A percentile compares a stretch with the other conserved stretches of the same genome.
These are phyloP conservation scores for Eumaeus atala DNA, from an alignment of 1,140 invertebrate species.

Conservation along the genomic window DNA sequence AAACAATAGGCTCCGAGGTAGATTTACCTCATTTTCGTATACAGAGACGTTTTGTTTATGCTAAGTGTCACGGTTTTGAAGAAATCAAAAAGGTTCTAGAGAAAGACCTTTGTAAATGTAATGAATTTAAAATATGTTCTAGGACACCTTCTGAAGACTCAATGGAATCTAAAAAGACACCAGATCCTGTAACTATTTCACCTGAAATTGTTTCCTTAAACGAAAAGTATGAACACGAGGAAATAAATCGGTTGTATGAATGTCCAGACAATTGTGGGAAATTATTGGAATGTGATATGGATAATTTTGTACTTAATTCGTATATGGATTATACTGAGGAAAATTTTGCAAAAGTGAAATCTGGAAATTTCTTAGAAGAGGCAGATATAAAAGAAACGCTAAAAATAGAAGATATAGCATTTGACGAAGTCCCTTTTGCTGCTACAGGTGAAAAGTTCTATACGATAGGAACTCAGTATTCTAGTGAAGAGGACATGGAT, in stretches of 20 bases:
- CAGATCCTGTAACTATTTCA: conserved; percentile 2
- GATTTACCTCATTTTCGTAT: conserved; percentile 51
- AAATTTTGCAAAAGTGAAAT: conserved; percentile 45
- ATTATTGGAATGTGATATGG: conserved; percentile 29
- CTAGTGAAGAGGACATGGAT: conserved; percentile 41
- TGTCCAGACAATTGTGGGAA: conserved; percentile 49
- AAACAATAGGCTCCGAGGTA: conserved; percentile 46
- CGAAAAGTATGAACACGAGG: conserved; percentile 25
- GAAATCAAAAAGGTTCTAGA: conserved; percentile 48
- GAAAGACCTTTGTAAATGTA: conserved; percentile 26
- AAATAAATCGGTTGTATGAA: conserved; percentile 27
- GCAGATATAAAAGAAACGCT: conserved; percentile 26
- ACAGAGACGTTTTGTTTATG: conserved; percentile 52
- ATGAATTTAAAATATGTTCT: no score
- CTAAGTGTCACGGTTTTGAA: conserved; percentile 58
- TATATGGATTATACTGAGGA: conserved; percentile 56
- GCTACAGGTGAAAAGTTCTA: conserved; percentile 39
- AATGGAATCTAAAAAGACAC: not conserved
- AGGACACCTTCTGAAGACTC: no score
- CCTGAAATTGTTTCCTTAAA: conserved; percentile 23
- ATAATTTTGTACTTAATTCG: conserved; percentile 35
- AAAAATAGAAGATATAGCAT: conserved; percentile 33
- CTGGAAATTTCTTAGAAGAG: conserved; percentile 24
- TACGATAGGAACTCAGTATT: conserved; percentile 50
- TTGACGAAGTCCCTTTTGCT: conserved; percentile 42